Percentiles rank a stretch among this genome's conserved stretches.
These are phyloP conservation scores for Drosophila lacertosa DNA, from an alignment of 1,140 invertebrate species.

Conservation along the genomic window DNA sequence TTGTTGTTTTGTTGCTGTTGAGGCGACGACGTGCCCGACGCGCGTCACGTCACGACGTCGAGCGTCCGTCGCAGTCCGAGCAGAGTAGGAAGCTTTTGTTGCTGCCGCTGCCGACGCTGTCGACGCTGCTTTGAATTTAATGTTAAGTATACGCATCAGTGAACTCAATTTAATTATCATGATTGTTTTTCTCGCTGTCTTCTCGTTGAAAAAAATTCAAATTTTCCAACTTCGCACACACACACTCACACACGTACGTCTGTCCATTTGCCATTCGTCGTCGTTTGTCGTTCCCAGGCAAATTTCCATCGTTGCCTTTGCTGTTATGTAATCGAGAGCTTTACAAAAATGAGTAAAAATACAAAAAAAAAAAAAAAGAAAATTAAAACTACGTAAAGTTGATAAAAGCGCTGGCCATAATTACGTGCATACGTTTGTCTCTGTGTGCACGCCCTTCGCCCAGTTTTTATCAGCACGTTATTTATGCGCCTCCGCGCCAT, in stretches of 20 bases:
- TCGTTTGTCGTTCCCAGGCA: slow-evolving; percentile 31
- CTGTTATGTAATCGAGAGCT: slow-evolving; percentile 64
- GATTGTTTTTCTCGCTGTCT: slow-evolving; percentile 74
- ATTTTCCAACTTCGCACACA: slow-evolving; percentile 75
- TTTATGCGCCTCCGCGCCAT: slow-evolving; percentile 71
- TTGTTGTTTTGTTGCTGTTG: slow-evolving; percentile 35
- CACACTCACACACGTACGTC: slow-evolving; percentile 34
- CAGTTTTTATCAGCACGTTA: slow-evolving; percentile 78
- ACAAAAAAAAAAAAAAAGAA: slow-evolving; percentile 30
- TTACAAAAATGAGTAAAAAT: slow-evolving; percentile 21
- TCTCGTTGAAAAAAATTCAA: slow-evolving; percentile 65
- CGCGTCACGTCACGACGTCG: neutral
- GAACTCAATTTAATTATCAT: slow-evolving; percentile 83
- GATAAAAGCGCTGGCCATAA: slow-evolving; percentile 66
- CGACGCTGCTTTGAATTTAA: slow-evolving; percentile 65
- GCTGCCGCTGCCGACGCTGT: slow-evolving; percentile 32
- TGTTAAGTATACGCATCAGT: slow-evolving; percentile 82
- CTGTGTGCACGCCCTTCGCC: slow-evolving; percentile 63
- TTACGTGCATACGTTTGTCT: slow-evolving; percentile 41
- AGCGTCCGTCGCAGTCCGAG: no score
- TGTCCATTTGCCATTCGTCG: slow-evolving; percentile 45
- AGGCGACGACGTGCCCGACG: slow-evolving; percentile 32
- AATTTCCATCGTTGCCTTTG: slow-evolving; percentile 42
- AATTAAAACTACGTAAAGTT: slow-evolving; percentile 51
- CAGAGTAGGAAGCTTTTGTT: slow-evolving; percentile 35